Conservation (phyloP, 2,797 vertebrate genomes). For the Vultur gryphus region DNA sequence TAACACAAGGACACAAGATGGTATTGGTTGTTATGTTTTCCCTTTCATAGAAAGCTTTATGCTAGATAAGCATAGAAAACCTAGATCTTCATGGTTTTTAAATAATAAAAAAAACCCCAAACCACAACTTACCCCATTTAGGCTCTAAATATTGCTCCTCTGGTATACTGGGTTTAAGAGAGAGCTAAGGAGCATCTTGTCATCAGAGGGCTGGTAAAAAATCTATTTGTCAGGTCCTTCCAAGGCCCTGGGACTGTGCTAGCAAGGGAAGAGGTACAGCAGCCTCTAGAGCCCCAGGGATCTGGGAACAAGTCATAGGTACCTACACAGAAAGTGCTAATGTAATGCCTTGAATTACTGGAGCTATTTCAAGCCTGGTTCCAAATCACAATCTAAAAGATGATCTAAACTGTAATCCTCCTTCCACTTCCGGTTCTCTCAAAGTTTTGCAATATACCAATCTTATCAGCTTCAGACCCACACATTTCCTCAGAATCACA, state of each 20-base stretch:
- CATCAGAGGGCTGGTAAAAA: neutral
- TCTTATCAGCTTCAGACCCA: neutral
- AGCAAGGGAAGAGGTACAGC: neutral
- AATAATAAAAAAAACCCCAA: neutral
- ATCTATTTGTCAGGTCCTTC: neutral
- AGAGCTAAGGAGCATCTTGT: neutral
- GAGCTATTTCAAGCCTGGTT: neutral
- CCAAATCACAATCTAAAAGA: neutral
- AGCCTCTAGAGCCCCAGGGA: neutral
- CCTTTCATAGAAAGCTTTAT: neutral
- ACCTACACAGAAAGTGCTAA: neutral
- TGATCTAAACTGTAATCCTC: neutral
- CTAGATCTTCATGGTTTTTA: neutral
- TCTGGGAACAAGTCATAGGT: neutral
- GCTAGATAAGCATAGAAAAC: neutral
- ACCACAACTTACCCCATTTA: rapidly evolving
- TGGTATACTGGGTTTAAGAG: neutral
- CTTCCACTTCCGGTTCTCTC: neutral
- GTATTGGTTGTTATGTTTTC: neutral
- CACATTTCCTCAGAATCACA: neutral
- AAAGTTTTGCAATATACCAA: neutral
- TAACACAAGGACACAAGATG: rapidly evolving
- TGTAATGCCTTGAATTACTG: neutral
- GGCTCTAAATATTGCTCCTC: neutral
- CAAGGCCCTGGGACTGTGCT: neutral